Conservation (phyloP, 1,140 invertebrate genomes). For the Eupeodes corollae region DNA sequence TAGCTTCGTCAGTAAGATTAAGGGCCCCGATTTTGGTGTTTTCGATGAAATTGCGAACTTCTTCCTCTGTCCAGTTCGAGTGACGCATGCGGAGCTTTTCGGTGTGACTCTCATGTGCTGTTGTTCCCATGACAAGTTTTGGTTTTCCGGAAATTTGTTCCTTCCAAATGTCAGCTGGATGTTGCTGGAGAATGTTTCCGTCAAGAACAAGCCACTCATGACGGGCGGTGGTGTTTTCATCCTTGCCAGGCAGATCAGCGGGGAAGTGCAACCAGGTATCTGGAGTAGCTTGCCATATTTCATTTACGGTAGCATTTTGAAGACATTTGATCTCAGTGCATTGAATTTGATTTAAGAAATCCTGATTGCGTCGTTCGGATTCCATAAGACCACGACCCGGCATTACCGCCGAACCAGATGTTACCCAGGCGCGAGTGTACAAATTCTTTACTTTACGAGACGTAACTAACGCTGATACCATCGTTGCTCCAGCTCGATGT, state of each 20-base stretch:
- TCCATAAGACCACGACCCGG: slow-evolving; percentile 49
- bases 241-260: slow-evolving; percentile 45
- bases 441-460: slow-evolving; percentile 45
- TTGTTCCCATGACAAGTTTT: slow-evolving; percentile 58
- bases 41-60: slow-evolving; percentile 49
- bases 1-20: slow-evolving; percentile 47
- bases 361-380: slow-evolving; percentile 47
- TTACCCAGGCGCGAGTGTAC: slow-evolving; percentile 60
- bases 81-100: slow-evolving; percentile 45
- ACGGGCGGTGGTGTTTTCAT: slow-evolving; percentile 43
- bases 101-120: slow-evolving; percentile 54
- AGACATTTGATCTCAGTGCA: slow-evolving; percentile 48
- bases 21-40: slow-evolving; percentile 51
- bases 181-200: slow-evolving; percentile 50
- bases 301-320: slow-evolving; percentile 45
- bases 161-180: slow-evolving; percentile 49
- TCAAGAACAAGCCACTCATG: slow-evolving; percentile 68
- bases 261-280: slow-evolving; percentile 53
- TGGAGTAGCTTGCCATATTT: slow-evolving; percentile 54
- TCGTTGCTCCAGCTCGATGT: slow-evolving; percentile 64
- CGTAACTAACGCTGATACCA: slow-evolving; percentile 57
- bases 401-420: slow-evolving; percentile 56
- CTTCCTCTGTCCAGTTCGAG: slow-evolving; percentile 47
- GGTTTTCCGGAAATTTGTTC: slow-evolving; percentile 33
- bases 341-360: slow-evolving; percentile 43